Base-by-base conservation (phyloP, 2,113 vertebrate genomes). In the Tragulus kanchil region DNA sequence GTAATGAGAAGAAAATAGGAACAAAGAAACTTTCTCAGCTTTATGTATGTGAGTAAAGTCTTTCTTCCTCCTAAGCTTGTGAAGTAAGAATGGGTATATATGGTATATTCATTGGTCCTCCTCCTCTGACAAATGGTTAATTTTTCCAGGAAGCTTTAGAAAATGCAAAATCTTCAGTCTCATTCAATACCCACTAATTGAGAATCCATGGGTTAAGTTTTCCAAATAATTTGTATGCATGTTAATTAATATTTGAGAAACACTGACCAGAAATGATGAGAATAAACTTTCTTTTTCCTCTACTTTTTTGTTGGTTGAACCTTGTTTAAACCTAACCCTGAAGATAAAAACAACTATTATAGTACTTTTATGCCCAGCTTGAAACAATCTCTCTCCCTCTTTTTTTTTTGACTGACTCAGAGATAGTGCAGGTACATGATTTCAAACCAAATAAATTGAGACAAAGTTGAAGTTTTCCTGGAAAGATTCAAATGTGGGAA, bases 391-490 rank as follows among this genome's bases (percentile, higher is more conserved):
- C 58, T 67, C 36, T 36, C 36, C 36, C 36, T 36, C 36, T 59
- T 75, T 13, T 96, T 62, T 71, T 31, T 58, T 54, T 73, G 42
- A 73, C 61, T 82, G 21, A 92, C 10, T 42, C 12, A 2, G 2
- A 16, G 14, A 6, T 83, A 95, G 45, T 94, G 62, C 6, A 4
- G 6, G 48, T 89, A 1, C 28, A 50, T 83, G 14, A 62, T 65
- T 94, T 95, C 48, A 92, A 62, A 62, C 13, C 69, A 92, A 94
- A 94, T 11, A 95, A 95, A 78, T 78, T 48, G 94, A 93, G n/a
- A 94, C 28, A 28, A 77, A 94, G 54, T 59, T 89, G 52, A 88
- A 67, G 10, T 85, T 92, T 86, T 85, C 69, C 58, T 90, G 58
- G n/a, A 94, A 90, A 96, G 36, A 96, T 61, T 87, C 36, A 89